These are phyloP conservation scores for Campoplex nolae DNA, from an alignment of 2,888 invertebrate genomes.

Conservation along the genomic window DNA sequence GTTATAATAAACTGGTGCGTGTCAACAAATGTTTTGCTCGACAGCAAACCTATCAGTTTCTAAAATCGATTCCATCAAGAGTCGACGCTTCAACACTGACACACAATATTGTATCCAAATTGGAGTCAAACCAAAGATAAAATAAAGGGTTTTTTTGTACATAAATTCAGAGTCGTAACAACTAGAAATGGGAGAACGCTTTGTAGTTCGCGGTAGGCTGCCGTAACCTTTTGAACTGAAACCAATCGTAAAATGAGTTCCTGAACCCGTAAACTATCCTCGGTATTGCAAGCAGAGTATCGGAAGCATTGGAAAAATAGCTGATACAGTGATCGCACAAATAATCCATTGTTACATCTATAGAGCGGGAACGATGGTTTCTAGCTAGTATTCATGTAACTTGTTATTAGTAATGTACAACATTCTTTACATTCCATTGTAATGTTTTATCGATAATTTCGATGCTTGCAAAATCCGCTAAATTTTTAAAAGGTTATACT, in stretches of 20 bases:
- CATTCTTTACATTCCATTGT: not conserved
- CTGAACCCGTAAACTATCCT: constrained; percentile 33
- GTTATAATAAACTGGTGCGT: not conserved
- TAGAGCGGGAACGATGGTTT: constrained; percentile 1
- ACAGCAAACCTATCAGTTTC: not conserved
- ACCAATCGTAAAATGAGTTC: constrained; percentile 45
- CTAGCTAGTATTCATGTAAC: not conserved
- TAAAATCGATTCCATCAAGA: not conserved
- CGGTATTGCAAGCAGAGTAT: not conserved
- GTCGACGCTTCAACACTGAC: not conserved
- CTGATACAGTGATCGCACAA: constrained; percentile 9
- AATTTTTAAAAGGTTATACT: not conserved
- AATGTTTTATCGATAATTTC: constrained; percentile 39
- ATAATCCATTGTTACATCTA: constrained; percentile 37
- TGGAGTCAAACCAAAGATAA: not conserved
- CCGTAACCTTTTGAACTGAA: constrained; percentile 11
- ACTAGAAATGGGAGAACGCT: constrained; percentile 14
- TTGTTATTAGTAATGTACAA: constrained; percentile 12
- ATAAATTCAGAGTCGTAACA: constrained; percentile 1
- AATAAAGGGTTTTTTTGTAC: not conserved
- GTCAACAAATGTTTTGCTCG: not conserved
- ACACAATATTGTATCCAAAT: not conserved
- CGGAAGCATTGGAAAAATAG: constrained; percentile 22
- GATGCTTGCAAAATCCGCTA: not conserved
- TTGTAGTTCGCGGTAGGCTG: constrained; percentile 36